A percentile compares a stretch with the other conserved stretches of the same genome.
These are phyloP conservation scores for Spheniscus mendiculus DNA, from an alignment of 2,113 vertebrate genomes.

Conservation along the genomic window DNA sequence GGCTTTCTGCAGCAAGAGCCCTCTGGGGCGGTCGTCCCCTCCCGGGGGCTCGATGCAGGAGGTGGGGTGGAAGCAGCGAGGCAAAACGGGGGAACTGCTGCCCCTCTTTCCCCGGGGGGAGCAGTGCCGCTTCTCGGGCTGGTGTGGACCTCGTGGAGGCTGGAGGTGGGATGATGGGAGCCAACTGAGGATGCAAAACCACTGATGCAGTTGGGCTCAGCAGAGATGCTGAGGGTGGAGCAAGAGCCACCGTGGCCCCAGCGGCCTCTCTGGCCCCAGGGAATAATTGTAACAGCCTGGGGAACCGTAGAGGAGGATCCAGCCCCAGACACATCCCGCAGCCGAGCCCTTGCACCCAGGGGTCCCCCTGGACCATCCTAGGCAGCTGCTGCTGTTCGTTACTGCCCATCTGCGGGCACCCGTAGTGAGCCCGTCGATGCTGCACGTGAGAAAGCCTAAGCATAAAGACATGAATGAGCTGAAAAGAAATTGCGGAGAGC, in stretches of 20 bases:
- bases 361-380: neutral
- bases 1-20: neutral
- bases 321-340: fast-evolving
- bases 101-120: fast-evolving
- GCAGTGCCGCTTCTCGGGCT: fast-evolving
- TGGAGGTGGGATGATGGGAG: neutral
- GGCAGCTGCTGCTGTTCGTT: fast-evolving
- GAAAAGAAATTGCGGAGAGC: neutral
- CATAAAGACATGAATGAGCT: neutral
- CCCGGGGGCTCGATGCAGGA: neutral
- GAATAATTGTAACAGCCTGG: neutral
- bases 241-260: neutral
- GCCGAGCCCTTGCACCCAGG: neutral
- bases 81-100: fast-evolving
- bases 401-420: neutral
- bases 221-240: neutral
- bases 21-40: neutral
- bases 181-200: neutral
- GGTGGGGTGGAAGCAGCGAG: neutral
- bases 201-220: neutral
- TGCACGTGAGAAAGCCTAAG: neutral
- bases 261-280: neutral
- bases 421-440: fast-evolving
- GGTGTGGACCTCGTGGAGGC: fast-evolving
- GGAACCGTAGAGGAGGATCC: neutral